Base-by-base conservation (phyloP, 2,797 vertebrate species). In the Onychomys torridus region DNA sequence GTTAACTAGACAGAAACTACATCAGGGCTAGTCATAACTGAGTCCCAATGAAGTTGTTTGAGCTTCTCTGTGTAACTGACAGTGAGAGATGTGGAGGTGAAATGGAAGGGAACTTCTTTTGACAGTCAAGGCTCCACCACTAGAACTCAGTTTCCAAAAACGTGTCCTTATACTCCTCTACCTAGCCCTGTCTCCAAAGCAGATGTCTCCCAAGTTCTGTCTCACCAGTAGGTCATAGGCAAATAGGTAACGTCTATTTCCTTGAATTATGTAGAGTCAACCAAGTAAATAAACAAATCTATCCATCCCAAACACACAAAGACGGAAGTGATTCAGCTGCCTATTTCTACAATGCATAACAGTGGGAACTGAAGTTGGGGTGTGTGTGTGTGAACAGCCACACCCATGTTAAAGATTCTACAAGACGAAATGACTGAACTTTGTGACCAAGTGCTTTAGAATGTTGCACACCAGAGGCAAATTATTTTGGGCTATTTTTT, bases 11-110 rank as follows among this genome's bases (percentile, higher is more conserved):
- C n/a, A 78, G 46, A 96, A 97, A 95, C 93, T 91, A 90, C 95
- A 78, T n/a, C 49, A 94, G 90, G 46, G 78, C 12, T 85, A 65
- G 61, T 78, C 81, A 93, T 91, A 32, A 67, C 76, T 87, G 63
- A 96, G 59, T 13, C 76, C 75, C 11, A 43, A 95, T 90, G 93
- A 94, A 96, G 90, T 90, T 93, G 61, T 92, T 79, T 96, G 95
- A 94, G 75, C 79, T 85, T 95, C 69, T 89, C 37, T 76, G 0
- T 92, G 91, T 78, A 55, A 49, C 52, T 85, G 46, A 78, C 89
- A 87, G 1, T 73, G 11, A 65, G 83, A 83, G 65, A 43, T 19
- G 59, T 16, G 27, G 9, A 67, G 40, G n/a, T 29, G 43, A 91
- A 79, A 79, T 23, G 57, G 69, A 82, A 91, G 87, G 92, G 69